A percentile compares a stretch with the other conserved stretches of the same genome.
Evolutionary conservation across 2,797 vertebrate genomes (phyloP).

Genomic region (Gymnothorax reevesii): DNA sequence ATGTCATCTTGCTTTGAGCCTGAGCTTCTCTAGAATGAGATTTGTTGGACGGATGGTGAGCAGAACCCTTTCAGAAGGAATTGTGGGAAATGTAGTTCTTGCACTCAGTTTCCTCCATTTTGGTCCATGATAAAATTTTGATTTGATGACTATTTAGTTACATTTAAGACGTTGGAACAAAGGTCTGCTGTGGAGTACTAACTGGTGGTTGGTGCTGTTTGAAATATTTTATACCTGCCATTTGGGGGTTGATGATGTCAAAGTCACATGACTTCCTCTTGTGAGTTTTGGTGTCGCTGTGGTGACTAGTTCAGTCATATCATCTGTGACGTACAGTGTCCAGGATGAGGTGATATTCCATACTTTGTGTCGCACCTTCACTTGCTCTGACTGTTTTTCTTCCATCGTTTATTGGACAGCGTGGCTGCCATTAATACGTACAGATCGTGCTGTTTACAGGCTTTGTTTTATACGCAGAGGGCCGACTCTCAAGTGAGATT

Average conservation of each 20-base stretch:
- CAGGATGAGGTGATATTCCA: not conserved
- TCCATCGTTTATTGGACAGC: too few species aligned
- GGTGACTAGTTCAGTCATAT: constrained; percentile 46
- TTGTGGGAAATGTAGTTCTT: constrained; percentile 26
- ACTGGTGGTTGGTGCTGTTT: not conserved
- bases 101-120: constrained; percentile 32
- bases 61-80: not conserved
- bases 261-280: not conserved
- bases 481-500: not conserved
- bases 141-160: not conserved
- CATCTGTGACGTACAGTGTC: not conserved
- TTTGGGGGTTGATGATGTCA: not conserved
- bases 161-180: not conserved
- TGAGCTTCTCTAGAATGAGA: not conserved
- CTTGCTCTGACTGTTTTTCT: not conserved
- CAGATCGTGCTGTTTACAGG: not conserved
- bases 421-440: too few species aligned
- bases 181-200: not conserved
- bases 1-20: not conserved
- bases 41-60: not conserved
- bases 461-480: not conserved
- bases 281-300: constrained; percentile 60
- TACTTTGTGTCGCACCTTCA: not conserved
- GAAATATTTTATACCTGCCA: not conserved
- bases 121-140: not conserved